Evolutionary conservation across 1,140 invertebrate species (phyloP), one percentile per base, ranked within the genome.

Genomic region (Trichogramma pretiosum): DNA sequence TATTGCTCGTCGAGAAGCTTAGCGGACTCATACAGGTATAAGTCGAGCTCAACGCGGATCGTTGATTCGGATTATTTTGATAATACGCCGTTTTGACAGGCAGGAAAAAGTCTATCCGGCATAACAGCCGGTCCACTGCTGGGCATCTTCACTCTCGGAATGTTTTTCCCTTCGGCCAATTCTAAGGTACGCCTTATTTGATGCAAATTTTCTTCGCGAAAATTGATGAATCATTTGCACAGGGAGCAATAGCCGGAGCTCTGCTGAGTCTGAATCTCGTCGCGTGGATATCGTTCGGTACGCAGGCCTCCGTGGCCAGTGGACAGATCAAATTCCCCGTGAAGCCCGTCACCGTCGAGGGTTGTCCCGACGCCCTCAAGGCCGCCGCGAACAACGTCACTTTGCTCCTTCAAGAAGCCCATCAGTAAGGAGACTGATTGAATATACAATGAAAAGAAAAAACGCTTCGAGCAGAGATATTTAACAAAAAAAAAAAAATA

Each of bases 241-340:
- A 92, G 87, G 89, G 89, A 21, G 89, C 87, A 0, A 67, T 87
- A 50, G 72, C 70, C n/a, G 89, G 89, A 5, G 80, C 84, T 0
- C 30, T 89, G 0, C 61, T 73, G 8, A 81, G 85, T 35, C 73
- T 90, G 1, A 59, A 76, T 4, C 70, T 90, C 5, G 80, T 88
- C 18, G 80, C 84, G 3, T 92, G 87, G 86, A 84, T 93, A 22
- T 89, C 86, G 0, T 73, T 92, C n/a, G 87, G 88, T 3, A 83
- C 85, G 0, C 86, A 90, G 61, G 73, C 84, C 2, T 77, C 83
- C 8, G 82, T 87, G 59, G 76, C 81, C 7, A 70, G 69, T 3
- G 80, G 81, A 0, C 66, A 69, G 17, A 81, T 86, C 36, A 56
- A 63, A 0, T 76, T 80, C 40, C 63, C 73, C 0, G 70, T 73